Base-by-base conservation (phyloP, 2,113 vertebrate species). In the Camarhynchus parvulus region DNA sequence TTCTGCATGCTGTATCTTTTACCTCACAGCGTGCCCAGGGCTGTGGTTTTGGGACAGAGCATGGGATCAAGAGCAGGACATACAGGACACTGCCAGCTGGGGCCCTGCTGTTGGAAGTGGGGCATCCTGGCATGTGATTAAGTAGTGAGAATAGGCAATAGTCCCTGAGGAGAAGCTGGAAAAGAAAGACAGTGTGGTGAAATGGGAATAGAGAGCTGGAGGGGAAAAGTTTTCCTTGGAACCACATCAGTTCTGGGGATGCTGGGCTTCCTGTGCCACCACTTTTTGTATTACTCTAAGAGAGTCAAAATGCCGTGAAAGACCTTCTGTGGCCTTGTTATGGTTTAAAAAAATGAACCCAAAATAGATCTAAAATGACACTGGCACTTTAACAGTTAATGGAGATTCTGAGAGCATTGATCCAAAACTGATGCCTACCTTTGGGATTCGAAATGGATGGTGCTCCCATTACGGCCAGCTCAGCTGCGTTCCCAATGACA, bases 401-500 rank as follows among this genome's bases (percentile, higher is more conserved):
- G 75, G 79, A 66, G 73, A 27, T 64, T 42, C 47, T 92, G 92
- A 61, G 30, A 70, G 76, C 92, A 94, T 95, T 66, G 94, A 96
- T 92, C 94, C 83, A 42, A 72, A 86, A 39, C 27, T 23, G 37
- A 52, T 64, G 87, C 28, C 85, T 78, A 7, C 90, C 95, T 75
- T 41, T 90, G 95, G 86, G 92, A 92, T 82, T 90, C 88, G 89
- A 90, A 92, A 97, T 92, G 95, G 92, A 92, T 50, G 64, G 70
- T 3, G 19, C 68, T 90, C 79, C 90, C 77, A 68, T 94, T 94
- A 82, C 0, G 0, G 85, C 53, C 5, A 47, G 88, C 87, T 91
- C 79, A 61, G 84, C 82, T 59, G 87, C 2, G 17, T 44, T 70
- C 3, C 8, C 89, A 7, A 0, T 88, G 94, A 88, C 84, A 89